Conservation (phyloP, 2,888 invertebrate genomes). For the Lamproptera curius region DNA sequence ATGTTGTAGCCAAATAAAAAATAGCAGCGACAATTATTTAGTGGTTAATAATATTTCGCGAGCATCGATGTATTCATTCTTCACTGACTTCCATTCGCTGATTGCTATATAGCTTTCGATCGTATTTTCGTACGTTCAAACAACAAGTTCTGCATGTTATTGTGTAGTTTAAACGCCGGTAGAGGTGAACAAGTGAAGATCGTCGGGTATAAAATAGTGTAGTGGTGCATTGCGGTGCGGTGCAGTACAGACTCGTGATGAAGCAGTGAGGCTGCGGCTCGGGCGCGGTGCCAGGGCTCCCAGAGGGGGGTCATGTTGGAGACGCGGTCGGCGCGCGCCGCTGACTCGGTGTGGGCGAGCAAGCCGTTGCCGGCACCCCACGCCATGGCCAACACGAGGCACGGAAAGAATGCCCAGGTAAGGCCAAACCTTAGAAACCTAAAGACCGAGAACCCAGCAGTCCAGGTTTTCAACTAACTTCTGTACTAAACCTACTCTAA, state of each 20-base stretch:
- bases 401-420: conserved; percentile 86
- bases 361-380: conserved; percentile 78
- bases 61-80: conserved; percentile 24
- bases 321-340: conserved; percentile 86
- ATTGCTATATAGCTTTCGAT: conserved; percentile 53
- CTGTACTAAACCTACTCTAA: too few species aligned
- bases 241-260: conserved; percentile 45
- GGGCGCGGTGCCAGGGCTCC: conserved; percentile 40
- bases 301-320: conserved; percentile 81
- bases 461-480: too few species aligned
- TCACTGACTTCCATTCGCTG: conserved; percentile 44
- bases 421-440: too few species aligned
- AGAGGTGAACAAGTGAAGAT: conserved; percentile 24
- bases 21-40: conserved; percentile 2
- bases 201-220: conserved; percentile 25
- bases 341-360: conserved; percentile 83
- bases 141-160: conserved; percentile 51
- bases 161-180: conserved; percentile 31
- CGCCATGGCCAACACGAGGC: conserved; percentile 75
- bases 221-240: conserved; percentile 52
- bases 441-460: too few species aligned
- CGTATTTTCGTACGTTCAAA: conserved; percentile 57
- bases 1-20: conserved; percentile 23
- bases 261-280: conserved; percentile 47
- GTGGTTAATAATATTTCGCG: conserved; percentile 13